Conservation (phyloP, 2,888 invertebrate species). For the Xylota segnis region DNA sequence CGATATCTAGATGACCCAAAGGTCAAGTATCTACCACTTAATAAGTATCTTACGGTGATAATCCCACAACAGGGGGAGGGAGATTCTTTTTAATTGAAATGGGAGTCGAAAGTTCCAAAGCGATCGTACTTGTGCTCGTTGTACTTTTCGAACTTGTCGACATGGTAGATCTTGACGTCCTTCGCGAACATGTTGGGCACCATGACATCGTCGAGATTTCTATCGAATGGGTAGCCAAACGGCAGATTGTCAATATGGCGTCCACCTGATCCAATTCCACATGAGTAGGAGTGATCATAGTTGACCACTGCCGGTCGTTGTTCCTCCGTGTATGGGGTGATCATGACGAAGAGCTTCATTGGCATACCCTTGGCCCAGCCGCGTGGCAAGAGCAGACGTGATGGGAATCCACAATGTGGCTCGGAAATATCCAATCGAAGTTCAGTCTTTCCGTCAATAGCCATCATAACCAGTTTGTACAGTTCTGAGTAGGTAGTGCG, state of each 20-base stretch:
- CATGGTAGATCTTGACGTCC: constrained; percentile 84
- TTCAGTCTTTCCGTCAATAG: constrained; percentile 84
- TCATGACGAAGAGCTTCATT: constrained; percentile 87
- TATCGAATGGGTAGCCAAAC: constrained; percentile 90
- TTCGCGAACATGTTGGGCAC: constrained; percentile 87
- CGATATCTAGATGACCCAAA: constrained; percentile 16
- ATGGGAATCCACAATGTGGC: constrained; percentile 87
- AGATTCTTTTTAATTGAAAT: not conserved
- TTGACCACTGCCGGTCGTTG: constrained; percentile 82
- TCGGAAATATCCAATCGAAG: constrained; percentile 84
- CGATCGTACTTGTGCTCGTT: constrained; percentile 45
- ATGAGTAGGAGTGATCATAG: constrained; percentile 84
- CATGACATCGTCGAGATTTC: constrained; percentile 86
- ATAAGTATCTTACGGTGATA: constrained; percentile 8
- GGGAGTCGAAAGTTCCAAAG: constrained; percentile 52
- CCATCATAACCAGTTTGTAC: constrained; percentile 85
- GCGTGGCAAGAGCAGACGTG: constrained; percentile 88
- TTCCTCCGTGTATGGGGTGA: constrained; percentile 84
- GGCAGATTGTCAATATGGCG: constrained; percentile 86
- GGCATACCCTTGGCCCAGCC: constrained; percentile 87
- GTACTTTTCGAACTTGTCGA: constrained; percentile 77
- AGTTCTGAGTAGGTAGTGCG: constrained; percentile 84
- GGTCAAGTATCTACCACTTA: not conserved
- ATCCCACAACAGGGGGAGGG: not conserved
- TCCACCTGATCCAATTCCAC: constrained; percentile 85